Evolutionary conservation across 2,888 invertebrate genomes (phyloP).

Genomic region (Isotomurus palustris): DNA sequence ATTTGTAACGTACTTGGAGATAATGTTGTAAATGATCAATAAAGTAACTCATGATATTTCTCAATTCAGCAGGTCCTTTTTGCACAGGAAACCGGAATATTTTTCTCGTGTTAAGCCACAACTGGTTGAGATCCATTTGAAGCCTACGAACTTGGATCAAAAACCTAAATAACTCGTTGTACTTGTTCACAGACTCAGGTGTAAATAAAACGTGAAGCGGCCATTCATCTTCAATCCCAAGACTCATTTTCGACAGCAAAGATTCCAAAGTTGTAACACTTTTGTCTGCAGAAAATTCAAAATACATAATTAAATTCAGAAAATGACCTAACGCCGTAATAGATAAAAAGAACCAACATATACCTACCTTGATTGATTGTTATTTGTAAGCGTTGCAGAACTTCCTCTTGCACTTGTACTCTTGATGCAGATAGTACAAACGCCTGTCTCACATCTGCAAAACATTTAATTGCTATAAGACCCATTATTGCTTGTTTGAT

Average conservation of each 20-base stretch:
- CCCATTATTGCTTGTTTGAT: constrained; percentile 1
- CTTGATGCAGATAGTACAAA: constrained; percentile 39
- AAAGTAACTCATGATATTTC: constrained; percentile 44
- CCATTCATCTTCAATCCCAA: constrained; percentile 42
- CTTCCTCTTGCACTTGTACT: constrained; percentile 45
- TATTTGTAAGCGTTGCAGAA: constrained; percentile 37
- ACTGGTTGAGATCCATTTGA: constrained; percentile 41
- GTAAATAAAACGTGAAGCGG: constrained; percentile 44
- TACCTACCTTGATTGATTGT: constrained; percentile 13
- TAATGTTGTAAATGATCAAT: constrained; percentile 45
- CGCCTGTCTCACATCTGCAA: constrained; percentile 31
- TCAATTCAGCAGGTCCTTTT: constrained; percentile 41
- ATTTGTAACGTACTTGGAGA: constrained; percentile 25
- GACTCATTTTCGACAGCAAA: constrained; percentile 12
- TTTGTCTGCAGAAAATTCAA: not conserved
- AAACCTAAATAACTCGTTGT: constrained; percentile 44
- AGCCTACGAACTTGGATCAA: constrained; percentile 42
- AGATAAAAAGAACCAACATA: not conserved
- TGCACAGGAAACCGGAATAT: constrained; percentile 44
- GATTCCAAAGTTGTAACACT: not conserved
- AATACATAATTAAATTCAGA: not conserved
- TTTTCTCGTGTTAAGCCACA: constrained; percentile 42
- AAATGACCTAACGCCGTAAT: not conserved
- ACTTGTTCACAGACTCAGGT: constrained; percentile 32
- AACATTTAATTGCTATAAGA: constrained; percentile 1